Evolutionary conservation across 2,888 invertebrate species (phyloP), one percentile per base, ranked within the genome.

Genomic region (Polymixis flavicincta): DNA sequence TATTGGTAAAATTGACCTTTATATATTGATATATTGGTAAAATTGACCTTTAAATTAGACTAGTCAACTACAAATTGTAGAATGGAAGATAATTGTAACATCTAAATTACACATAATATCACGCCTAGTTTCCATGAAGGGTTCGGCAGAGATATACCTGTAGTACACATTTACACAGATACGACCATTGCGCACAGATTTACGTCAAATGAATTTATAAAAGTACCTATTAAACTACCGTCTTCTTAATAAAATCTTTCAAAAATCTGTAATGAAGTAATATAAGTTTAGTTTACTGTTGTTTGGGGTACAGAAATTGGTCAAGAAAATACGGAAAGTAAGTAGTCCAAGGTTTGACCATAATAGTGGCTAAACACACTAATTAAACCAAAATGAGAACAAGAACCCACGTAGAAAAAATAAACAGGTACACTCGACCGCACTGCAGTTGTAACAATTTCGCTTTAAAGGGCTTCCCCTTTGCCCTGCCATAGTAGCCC

Each of bases 321-420:
- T 50, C 13, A 28, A 71, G 32, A 64, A 60, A 64, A 60, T 42
- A 37, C 17, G 52, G 22, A 14, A n/a, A 37, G 9, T 28, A 70
- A 59, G 45, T 59, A 52, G 59, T 59, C 17, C 59, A 77, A 60
- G 42, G 28, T 28, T 50, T 65, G 71, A 64, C 59, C 64, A 65
- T 60, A 60, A 71, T 71, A 60, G 19, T 32, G n/a, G 59, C 19
- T 71, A 78, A 60, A 78, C 59, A 19, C n/a, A 71, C 59, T 37
- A 65, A 71, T 71, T 54, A 65, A 45, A 74, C 22, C 22, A 42
- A 64, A 78, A 78, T 78, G n/a, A 28, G 59, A 65, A 60, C 78
- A 59, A 60, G 37, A 71, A 48, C 28, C n/a, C 37, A 19, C 42
- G 19, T 50, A 28, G 14, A 42, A 65, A 28, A 75, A 75, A 75